phyloP scores from a whole-genome alignment of 2,797 vertebrate species.

The Etheostoma perlongum region DNA sequence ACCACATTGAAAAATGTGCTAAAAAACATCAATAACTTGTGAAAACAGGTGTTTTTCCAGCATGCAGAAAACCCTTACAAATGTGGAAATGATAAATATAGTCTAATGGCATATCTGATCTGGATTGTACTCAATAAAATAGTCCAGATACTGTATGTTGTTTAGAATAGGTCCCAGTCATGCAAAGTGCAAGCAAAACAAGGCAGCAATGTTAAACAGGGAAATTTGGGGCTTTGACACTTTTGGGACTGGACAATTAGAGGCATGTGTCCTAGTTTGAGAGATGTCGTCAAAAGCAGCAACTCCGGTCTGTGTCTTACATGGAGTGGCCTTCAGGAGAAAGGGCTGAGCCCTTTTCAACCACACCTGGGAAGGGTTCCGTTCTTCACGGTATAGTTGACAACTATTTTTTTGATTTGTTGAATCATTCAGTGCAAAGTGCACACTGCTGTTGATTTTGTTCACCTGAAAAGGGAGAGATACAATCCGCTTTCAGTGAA shows the following conservation, averaged over 20 bases:
- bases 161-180: neutral
- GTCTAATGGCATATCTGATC: neutral
- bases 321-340: constrained; percentile 41
- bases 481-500: no score
- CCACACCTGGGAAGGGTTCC: no score
- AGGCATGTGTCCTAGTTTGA: constrained; percentile 37
- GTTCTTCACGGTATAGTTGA: no score
- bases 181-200: constrained; percentile 15
- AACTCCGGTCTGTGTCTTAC: constrained; percentile 42
- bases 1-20: neutral
- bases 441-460: no score
- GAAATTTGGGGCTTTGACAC: constrained; percentile 2
- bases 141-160: neutral
- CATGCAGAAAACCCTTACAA: no score
- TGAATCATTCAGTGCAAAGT: no score
- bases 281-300: neutral
- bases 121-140: neutral
- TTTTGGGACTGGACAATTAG: constrained; percentile 36
- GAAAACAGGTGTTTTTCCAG: neutral
- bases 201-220: constrained; percentile 7
- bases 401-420: no score
- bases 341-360: constrained; percentile 3
- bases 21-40: neutral
- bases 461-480: no score
- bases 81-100: no score